Conservation (phyloP, 2,113 vertebrate genomes). For the Apteryx owenii region DNA sequence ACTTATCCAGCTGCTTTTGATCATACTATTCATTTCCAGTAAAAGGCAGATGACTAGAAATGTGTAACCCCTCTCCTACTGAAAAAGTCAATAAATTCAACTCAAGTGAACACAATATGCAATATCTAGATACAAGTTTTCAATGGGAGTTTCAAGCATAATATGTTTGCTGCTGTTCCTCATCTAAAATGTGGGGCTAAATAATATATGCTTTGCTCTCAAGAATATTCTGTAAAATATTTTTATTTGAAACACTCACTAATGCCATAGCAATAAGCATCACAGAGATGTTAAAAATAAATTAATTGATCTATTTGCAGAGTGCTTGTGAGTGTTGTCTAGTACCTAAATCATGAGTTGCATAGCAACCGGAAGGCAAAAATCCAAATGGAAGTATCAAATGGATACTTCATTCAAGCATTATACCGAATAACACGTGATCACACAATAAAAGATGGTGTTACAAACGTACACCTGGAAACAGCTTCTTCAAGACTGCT, state of each 20-base stretch:
- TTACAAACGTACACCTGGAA: neutral
- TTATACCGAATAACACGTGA: rapidly evolving
- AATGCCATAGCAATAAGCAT: rapidly evolving
- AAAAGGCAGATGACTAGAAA: neutral
- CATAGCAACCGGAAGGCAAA: rapidly evolving
- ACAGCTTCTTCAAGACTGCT: neutral
- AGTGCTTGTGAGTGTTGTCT: rapidly evolving
- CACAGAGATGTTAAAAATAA: rapidly evolving
- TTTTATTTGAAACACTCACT: neutral
- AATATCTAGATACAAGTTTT: rapidly evolving
- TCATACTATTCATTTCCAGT: neutral
- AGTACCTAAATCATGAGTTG: rapidly evolving
- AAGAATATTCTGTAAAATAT: neutral
- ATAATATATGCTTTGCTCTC: neutral
- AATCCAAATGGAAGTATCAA: rapidly evolving
- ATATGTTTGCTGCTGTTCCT: neutral
- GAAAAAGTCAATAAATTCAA: neutral
- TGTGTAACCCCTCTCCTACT: neutral
- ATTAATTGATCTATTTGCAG: rapidly evolving
- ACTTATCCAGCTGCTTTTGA: neutral
- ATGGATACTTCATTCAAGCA: rapidly evolving
- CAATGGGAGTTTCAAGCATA: neutral
- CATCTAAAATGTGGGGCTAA: neutral
- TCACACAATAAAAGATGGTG: rapidly evolving
- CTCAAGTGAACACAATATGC: neutral